phyloP scores from a whole-genome alignment of 2,888 invertebrate genomes.

The Entomobrya multifasciata region DNA sequence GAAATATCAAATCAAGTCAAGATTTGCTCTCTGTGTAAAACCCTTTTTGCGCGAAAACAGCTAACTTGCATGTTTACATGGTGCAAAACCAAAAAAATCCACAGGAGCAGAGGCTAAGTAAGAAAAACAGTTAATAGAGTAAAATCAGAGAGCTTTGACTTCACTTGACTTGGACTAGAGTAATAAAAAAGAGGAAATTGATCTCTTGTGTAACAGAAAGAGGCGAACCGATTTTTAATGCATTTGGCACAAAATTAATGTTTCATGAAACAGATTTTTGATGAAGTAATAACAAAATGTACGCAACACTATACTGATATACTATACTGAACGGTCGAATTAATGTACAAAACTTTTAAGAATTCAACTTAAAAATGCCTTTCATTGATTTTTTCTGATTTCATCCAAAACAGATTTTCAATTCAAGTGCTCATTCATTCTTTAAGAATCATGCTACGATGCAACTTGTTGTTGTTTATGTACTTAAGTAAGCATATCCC shows the following conservation, averaged over 20 bases:
- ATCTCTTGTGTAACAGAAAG: slow-evolving; percentile 30
- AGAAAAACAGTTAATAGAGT: neutral
- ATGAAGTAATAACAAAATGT: neutral
- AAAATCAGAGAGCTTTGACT: neutral
- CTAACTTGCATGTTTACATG: slow-evolving; percentile 3
- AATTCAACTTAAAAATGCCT: too few relatives aligned
- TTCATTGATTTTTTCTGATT: slow-evolving; percentile 7
- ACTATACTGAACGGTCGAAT: too few relatives aligned
- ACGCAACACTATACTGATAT: neutral
- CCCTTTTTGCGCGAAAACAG: slow-evolving; percentile 6
- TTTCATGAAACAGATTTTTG: neutral
- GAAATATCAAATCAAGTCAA: neutral
- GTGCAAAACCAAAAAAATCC: slow-evolving; percentile 6
- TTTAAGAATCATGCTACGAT: neutral
- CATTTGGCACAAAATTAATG: slow-evolving; percentile 27
- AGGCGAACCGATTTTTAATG: slow-evolving; percentile 24
- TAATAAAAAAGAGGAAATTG: slow-evolving; percentile 38
- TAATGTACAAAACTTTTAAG: too few relatives aligned
- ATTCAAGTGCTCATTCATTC: slow-evolving; percentile 11
- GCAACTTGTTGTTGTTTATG: neutral
- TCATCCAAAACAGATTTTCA: neutral
- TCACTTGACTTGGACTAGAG: slow-evolving; percentile 11
- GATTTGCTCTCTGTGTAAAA: slow-evolving; percentile 17
- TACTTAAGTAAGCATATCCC: too few relatives aligned
- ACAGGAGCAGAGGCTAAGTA: slow-evolving; percentile 5